Evolutionary conservation across 1,140 invertebrate species (phyloP).

Genomic region (Centruroides sculpturatus): DNA sequence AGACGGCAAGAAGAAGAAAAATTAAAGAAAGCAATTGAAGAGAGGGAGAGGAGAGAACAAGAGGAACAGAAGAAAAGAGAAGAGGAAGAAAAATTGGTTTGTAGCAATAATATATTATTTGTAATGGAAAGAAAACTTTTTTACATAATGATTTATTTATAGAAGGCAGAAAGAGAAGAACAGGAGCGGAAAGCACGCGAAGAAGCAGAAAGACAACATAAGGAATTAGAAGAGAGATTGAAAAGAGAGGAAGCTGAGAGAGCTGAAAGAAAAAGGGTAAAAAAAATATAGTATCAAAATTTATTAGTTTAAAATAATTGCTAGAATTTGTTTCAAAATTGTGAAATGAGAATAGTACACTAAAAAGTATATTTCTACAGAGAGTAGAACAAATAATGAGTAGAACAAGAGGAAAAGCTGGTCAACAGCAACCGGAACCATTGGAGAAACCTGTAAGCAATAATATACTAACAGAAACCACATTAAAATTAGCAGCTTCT

Average conservation of each 20-base stretch:
- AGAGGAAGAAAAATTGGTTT: slow-evolving; percentile 9
- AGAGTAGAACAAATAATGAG: slow-evolving; percentile 71
- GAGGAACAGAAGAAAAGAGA: slow-evolving; percentile 9
- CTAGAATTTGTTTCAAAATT: neutral
- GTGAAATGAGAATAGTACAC: neutral
- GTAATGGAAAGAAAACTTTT: neutral
- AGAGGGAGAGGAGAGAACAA: slow-evolving; percentile 7
- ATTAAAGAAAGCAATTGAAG: slow-evolving; percentile 29
- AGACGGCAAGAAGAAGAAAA: slow-evolving; percentile 34
- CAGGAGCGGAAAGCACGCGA: slow-evolving; percentile 14
- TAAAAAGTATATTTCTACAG: slow-evolving; percentile 11
- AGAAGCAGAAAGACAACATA: slow-evolving; percentile 15
- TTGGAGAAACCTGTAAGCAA: too few relatives aligned
- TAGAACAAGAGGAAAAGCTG: slow-evolving; percentile 47
- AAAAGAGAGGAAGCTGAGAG: slow-evolving; percentile 14
- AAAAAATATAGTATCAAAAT: neutral
- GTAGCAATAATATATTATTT: neutral
- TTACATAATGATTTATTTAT: neutral
- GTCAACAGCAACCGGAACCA: neutral
- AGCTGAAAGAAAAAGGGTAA: slow-evolving; percentile 16
- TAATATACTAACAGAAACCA: too few relatives aligned
- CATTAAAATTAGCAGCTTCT: too few relatives aligned
- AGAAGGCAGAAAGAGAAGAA: slow-evolving; percentile 12
- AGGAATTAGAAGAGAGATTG: slow-evolving; percentile 15
- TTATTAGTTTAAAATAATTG: neutral